A percentile compares a stretch with the other conserved stretches of the same genome.
These are phyloP conservation scores for Hydrophis major DNA, from an alignment of 2,797 vertebrate genomes.

Conservation along the genomic window DNA sequence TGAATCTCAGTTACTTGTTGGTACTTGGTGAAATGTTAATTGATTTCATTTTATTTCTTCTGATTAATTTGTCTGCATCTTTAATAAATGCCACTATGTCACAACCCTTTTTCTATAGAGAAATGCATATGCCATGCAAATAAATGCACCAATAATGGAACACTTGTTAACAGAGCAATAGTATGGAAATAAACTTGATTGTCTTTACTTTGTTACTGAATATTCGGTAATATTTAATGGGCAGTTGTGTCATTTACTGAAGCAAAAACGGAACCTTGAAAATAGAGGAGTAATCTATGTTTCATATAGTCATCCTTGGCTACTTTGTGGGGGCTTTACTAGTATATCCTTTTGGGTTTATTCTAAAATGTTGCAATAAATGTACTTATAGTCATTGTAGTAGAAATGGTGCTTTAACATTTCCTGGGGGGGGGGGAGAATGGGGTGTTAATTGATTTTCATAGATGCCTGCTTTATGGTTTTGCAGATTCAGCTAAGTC, in stretches of 20 bases:
- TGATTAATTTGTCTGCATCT: neutral
- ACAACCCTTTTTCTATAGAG: neutral
- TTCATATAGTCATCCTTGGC: neutral
- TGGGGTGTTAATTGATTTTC: neutral
- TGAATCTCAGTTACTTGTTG: neutral
- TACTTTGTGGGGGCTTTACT: neutral
- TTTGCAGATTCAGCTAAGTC: neutral
- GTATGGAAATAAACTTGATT: neutral
- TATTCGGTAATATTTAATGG: neutral
- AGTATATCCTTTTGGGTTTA: neutral
- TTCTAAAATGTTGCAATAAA: neutral
- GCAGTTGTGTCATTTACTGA: neutral
- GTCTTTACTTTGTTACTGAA: neutral
- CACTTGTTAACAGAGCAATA: neutral
- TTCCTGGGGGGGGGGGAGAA: accelerated
- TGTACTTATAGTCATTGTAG: neutral
- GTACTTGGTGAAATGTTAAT: neutral
- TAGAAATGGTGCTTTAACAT: neutral
- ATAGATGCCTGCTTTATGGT: neutral
- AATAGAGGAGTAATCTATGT: neutral
- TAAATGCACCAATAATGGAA: neutral
- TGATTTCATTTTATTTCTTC: neutral
- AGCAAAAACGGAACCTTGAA: neutral
- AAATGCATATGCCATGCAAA: neutral
- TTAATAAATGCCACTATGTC: neutral